These are phyloP conservation scores for Harpalus rubripes DNA, from an alignment of 2,888 invertebrate genomes.

Conservation along the genomic window DNA sequence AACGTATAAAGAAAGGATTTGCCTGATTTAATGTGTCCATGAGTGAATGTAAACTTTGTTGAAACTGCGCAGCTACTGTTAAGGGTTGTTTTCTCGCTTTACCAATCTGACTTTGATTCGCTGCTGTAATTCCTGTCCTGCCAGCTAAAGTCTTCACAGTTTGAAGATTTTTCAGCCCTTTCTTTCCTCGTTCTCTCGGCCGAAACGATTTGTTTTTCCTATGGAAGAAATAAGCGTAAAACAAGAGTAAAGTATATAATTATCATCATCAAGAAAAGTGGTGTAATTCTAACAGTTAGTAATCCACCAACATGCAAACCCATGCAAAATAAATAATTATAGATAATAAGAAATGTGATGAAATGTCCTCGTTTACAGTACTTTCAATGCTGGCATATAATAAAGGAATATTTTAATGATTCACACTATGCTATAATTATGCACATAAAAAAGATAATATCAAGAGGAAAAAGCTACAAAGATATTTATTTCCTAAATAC, in stretches of 20 bases:
- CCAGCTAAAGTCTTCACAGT: constrained; percentile 95
- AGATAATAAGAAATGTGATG: background rate
- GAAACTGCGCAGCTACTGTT: constrained; percentile 97
- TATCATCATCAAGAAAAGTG: background rate
- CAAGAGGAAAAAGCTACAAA: background rate
- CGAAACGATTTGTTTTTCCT: constrained; percentile 96
- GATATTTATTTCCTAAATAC: background rate
- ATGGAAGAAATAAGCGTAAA: constrained; percentile 71
- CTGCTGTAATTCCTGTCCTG: constrained; percentile 82
- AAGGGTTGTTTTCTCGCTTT: constrained; percentile 91
- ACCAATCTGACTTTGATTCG: constrained; percentile 78
- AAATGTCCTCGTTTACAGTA: constrained; percentile 66
- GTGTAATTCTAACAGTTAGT: constrained; percentile 53
- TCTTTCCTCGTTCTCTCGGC: constrained; percentile 91
- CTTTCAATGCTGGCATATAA: constrained; percentile 69
- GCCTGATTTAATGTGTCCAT: constrained; percentile 97
- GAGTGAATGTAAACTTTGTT: constrained; percentile 92
- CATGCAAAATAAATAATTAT: constrained; percentile 74
- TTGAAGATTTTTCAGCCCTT: constrained; percentile 93
- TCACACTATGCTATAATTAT: background rate
- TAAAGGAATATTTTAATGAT: constrained; percentile 68
- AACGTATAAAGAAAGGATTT: constrained; percentile 91
- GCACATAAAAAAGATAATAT: background rate
- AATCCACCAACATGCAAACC: constrained; percentile 41
- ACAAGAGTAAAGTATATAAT: constrained; percentile 33